These are phyloP conservation scores for Zosterops lateralis DNA, from an alignment of 2,113 vertebrate genomes.

Conservation along the genomic window DNA sequence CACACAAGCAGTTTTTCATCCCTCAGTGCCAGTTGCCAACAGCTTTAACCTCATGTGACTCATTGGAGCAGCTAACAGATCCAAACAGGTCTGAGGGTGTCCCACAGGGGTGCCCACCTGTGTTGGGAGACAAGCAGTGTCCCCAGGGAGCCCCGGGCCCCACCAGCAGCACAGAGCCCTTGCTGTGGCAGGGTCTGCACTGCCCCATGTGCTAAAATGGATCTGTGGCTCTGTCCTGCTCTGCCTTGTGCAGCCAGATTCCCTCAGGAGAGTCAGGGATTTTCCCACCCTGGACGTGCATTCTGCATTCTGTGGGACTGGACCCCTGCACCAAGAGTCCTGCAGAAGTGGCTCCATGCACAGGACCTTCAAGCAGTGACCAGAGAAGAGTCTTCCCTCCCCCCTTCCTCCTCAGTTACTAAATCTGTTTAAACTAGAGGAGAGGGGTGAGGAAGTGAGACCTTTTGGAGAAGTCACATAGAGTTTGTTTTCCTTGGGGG, in stretches of 20 bases:
- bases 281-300: fast-evolving
- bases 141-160: fast-evolving
- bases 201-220: fast-evolving
- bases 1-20: fast-evolving
- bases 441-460: constrained; percentile 75
- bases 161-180: background rate
- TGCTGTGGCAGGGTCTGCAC: fast-evolving
- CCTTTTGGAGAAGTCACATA: constrained; percentile 72
- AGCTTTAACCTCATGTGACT: background rate
- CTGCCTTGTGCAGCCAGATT: fast-evolving
- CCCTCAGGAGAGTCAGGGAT: fast-evolving
- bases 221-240: background rate
- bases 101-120: fast-evolving
- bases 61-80: background rate
- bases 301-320: background rate
- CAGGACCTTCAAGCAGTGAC: background rate
- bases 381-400: background rate
- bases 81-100: fast-evolving
- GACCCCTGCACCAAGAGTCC: fast-evolving
- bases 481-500: constrained; percentile 83
- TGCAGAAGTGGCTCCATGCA: background rate
- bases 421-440: constrained; percentile 76
- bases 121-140: fast-evolving
- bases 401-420: constrained; percentile 42
- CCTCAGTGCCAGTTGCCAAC: background rate